A percentile compares a stretch with the other conserved stretches of the same genome.
These are phyloP conservation scores for Deilephila porcellus DNA, from an alignment of 2,888 invertebrate genomes.

Conservation along the genomic window DNA sequence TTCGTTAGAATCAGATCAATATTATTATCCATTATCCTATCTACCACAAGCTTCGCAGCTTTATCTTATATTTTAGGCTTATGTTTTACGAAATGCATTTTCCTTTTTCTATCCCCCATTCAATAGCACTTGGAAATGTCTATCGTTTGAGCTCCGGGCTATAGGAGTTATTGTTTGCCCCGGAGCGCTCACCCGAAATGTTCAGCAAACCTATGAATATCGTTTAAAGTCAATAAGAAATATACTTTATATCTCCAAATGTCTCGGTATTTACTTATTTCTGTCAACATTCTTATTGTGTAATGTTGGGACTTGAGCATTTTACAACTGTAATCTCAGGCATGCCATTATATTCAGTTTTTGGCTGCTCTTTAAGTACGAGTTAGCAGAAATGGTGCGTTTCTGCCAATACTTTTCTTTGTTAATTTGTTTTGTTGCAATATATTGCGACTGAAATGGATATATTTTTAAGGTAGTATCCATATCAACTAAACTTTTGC, in stretches of 20 bases:
- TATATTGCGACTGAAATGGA: too few relatives aligned
- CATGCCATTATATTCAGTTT: not conserved
- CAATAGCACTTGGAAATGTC: not conserved
- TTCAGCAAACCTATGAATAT: slow-evolving; percentile 19
- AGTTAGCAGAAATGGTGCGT: too few relatives aligned
- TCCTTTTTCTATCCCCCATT: not conserved
- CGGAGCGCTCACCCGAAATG: slow-evolving; percentile 2
- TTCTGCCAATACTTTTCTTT: too few relatives aligned
- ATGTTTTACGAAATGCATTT: not conserved
- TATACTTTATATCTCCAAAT: not conserved
- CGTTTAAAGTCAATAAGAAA: slow-evolving; percentile 9
- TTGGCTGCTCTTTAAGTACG: not conserved
- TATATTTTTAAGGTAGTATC: too few relatives aligned
- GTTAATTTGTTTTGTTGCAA: too few relatives aligned
- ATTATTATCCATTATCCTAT: too few relatives aligned
- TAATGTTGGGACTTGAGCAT: not conserved
- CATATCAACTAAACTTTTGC: too few relatives aligned
- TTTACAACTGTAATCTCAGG: not conserved
- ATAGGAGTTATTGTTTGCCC: slow-evolving; percentile 10
- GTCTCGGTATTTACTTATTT: slow-evolving; percentile 1
- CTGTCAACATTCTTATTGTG: not conserved
- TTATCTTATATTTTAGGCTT: not conserved
- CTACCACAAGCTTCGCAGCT: too few relatives aligned
- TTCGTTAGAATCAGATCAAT: too few relatives aligned
- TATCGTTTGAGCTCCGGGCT: not conserved